Percentiles rank a stretch among this genome's conserved stretches.
These are phyloP conservation scores for Micrasema longulum DNA, from an alignment of 1,140 invertebrate species.

Conservation along the genomic window DNA sequence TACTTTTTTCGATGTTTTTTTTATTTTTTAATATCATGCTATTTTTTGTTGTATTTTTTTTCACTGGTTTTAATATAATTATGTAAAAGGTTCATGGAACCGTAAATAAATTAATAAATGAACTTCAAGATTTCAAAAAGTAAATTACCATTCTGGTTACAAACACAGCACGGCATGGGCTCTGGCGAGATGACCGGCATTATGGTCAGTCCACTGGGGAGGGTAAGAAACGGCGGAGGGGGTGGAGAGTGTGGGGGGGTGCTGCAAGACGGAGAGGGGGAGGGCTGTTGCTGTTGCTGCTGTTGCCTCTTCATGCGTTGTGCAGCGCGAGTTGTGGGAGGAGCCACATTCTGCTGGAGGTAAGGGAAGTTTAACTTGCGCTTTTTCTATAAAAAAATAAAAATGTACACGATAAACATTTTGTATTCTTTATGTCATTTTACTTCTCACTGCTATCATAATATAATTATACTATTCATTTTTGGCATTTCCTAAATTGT, in stretches of 20 bases:
- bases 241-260: constrained; percentile 41
- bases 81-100: too few species aligned
- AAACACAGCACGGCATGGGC: constrained; percentile 64
- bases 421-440: too few species aligned
- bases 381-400: constrained; percentile 61
- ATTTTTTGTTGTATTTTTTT: too few species aligned
- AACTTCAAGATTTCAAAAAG: too few species aligned
- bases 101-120: too few species aligned
- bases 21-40: too few species aligned
- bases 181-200: constrained; percentile 50
- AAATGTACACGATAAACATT: too few species aligned
- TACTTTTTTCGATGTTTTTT: too few species aligned
- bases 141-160: constrained; percentile 65
- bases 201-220: constrained; percentile 63
- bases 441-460: too few species aligned
- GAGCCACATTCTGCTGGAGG: constrained; percentile 63
- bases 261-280: background rate
- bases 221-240: constrained; percentile 44
- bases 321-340: constrained; percentile 64
- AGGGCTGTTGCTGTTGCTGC: constrained; percentile 18
- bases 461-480: too few species aligned
- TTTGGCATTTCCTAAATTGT: too few species aligned
- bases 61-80: too few species aligned
- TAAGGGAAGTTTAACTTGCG: constrained; percentile 66
- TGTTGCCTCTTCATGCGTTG: constrained; percentile 44